Percentiles rank a stretch among this genome's conserved stretches.
These are phyloP conservation scores for Thecocarcelia acutangulata DNA, from an alignment of 2,888 invertebrate genomes.

Conservation along the genomic window DNA sequence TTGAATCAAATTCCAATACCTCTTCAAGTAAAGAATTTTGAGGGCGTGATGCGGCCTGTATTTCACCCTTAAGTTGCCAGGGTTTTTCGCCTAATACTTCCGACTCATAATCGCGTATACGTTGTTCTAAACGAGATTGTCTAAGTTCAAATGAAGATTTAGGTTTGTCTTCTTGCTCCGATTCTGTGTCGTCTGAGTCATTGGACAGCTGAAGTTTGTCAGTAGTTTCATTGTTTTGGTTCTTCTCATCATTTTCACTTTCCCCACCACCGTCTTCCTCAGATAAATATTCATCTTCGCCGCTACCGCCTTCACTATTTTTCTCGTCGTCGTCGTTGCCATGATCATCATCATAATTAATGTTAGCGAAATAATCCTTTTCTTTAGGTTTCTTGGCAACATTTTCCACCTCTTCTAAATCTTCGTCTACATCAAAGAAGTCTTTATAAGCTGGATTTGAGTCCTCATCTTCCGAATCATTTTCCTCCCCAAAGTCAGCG, in stretches of 20 bases:
- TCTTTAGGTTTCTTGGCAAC: conserved; percentile 33
- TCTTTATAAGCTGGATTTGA: conserved; percentile 85
- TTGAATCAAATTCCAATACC: conserved; percentile 93
- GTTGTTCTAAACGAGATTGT: conserved; percentile 87
- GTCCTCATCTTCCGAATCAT: conserved; percentile 77
- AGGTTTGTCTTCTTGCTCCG: conserved; percentile 67
- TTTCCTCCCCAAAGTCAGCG: conserved; percentile 82
- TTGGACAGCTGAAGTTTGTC: conserved; percentile 33
- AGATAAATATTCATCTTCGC: conserved; percentile 70
- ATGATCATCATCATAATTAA: conserved; percentile 65
- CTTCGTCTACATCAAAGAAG: conserved; percentile 84
- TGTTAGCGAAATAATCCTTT: conserved; percentile 72
- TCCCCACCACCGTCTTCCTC: conserved; percentile 69
- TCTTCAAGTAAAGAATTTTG: conserved; percentile 96
- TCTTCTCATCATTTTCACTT: conserved; percentile 68
- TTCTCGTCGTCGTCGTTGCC: too few species aligned
- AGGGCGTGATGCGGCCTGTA: conserved; percentile 89
- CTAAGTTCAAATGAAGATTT: conserved; percentile 88
- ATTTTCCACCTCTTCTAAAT: conserved; percentile 66
- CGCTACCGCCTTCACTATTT: conserved; percentile 70
- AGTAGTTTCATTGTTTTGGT: conserved; percentile 19
- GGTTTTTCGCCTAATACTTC: conserved; percentile 90
- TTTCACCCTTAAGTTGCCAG: conserved; percentile 97
- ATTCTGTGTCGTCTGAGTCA: conserved; percentile 65
- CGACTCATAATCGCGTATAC: conserved; percentile 87